Conservation (phyloP, 2,797 vertebrate genomes). For the Cyprinella venusta region DNA sequence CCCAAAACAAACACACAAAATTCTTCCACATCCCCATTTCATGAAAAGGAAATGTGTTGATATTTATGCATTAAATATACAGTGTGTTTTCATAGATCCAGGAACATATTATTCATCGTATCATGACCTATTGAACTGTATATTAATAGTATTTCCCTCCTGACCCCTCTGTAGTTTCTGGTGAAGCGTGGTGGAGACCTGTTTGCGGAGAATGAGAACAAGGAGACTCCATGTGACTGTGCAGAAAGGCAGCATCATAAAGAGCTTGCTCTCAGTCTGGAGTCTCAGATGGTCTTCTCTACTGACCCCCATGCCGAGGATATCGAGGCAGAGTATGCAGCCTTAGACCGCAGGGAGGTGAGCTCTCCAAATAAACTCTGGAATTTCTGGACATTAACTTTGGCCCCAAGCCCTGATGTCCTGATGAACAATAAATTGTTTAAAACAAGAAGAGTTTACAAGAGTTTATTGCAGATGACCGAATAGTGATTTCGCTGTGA, state of each 20-base stretch:
- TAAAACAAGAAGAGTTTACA: background rate
- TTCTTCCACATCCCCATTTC: background rate
- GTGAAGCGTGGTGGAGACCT: constrained; percentile 92
- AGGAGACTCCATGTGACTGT: constrained; percentile 98
- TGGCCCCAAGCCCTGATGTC: constrained; percentile 6
- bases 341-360: constrained; percentile 97
- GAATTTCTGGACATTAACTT: constrained; percentile 20
- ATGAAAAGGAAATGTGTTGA: background rate
- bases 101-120: background rate
- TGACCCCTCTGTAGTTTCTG: constrained; percentile 80
- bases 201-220: constrained; percentile 97
- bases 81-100: background rate
- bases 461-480: background rate
- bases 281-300: constrained; percentile 99
- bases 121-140: background rate
- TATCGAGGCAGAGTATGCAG: constrained; percentile 96
- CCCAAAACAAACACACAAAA: background rate
- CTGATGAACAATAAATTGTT: background rate
- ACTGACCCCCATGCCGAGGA: constrained; percentile 92
- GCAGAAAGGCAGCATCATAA: constrained; percentile 98
- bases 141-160: background rate
- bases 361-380: constrained; percentile 22
- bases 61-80: background rate
- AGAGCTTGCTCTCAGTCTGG: constrained; percentile 95
- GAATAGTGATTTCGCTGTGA: background rate